Percentiles rank a stretch among this genome's conserved stretches.
phyloP scores from a whole-genome alignment of 2,888 invertebrate species.

The Philereme transversata region DNA sequence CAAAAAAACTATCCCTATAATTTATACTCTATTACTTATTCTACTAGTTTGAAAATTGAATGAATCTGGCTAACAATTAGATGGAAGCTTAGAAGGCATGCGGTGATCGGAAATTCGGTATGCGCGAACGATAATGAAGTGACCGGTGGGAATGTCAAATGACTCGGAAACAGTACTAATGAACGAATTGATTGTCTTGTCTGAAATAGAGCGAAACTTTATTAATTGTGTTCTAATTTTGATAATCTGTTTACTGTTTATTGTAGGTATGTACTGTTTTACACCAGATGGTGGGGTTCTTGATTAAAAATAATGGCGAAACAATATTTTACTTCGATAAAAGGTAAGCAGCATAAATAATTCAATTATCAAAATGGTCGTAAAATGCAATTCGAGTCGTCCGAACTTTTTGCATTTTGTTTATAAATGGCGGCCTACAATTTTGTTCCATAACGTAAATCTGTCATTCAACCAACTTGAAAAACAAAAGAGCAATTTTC shows the following conservation, averaged over 20 bases:
- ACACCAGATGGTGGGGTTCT: no score
- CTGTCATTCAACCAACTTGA: slow-evolving; percentile 37
- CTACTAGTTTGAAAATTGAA: slow-evolving; percentile 11
- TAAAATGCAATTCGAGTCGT: slow-evolving; percentile 25
- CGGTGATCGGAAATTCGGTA: slow-evolving; percentile 51
- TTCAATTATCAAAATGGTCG: slow-evolving; percentile 30
- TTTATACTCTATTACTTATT: slow-evolving; percentile 17
- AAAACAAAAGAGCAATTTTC: slow-evolving; percentile 49
- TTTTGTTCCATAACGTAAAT: slow-evolving; percentile 32
- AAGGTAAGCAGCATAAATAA: slow-evolving; percentile 20
- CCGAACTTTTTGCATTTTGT: slow-evolving; percentile 27
- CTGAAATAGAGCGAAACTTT: slow-evolving; percentile 16
- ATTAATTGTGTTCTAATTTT: slow-evolving; percentile 1
- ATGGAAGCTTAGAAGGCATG: slow-evolving; percentile 43
- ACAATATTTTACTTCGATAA: slow-evolving; percentile 18
- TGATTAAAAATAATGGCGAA: slow-evolving; percentile 8
- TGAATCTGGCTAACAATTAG: slow-evolving; percentile 35
- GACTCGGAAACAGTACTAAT: slow-evolving; percentile 37
- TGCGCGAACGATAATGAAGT: slow-evolving; percentile 47
- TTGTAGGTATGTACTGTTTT: no score
- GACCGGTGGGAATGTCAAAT: slow-evolving; percentile 47
- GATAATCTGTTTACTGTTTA: no score
- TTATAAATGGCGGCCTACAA: slow-evolving; percentile 27
- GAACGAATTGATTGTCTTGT: slow-evolving; percentile 25
- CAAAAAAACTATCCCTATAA: slow-evolving; percentile 38